Percentiles rank a stretch among this genome's conserved stretches.
phyloP scores from a whole-genome alignment of 2,113 vertebrate species.

The Felis catus region F.catus_Fca126_mat1.0 CM031423.1:26961501-26962000 shows the following conservation, averaged over 20 bases:
- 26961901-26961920: not conserved
- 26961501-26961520: not conserved
- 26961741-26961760: not conserved
- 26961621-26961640: not conserved
- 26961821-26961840: not conserved
- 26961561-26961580: not conserved
- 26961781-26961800: too few species aligned
- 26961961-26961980: not conserved
- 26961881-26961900: rapidly evolving
- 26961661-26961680: not conserved
- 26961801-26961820: not conserved
- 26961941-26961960: not conserved
- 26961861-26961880: not conserved
- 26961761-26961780: not conserved
- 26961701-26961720: not conserved
- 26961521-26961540: too few species aligned
- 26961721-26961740: too few species aligned
- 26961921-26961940: not conserved
- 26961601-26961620: not conserved
- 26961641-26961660: not conserved
- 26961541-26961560: not conserved
- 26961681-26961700: not conserved
- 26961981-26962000: not conserved
- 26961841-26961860: rapidly evolving
- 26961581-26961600: not conserved